Conservation (phyloP, 1,140 invertebrate species). For the Cydia strobilella region DNA sequence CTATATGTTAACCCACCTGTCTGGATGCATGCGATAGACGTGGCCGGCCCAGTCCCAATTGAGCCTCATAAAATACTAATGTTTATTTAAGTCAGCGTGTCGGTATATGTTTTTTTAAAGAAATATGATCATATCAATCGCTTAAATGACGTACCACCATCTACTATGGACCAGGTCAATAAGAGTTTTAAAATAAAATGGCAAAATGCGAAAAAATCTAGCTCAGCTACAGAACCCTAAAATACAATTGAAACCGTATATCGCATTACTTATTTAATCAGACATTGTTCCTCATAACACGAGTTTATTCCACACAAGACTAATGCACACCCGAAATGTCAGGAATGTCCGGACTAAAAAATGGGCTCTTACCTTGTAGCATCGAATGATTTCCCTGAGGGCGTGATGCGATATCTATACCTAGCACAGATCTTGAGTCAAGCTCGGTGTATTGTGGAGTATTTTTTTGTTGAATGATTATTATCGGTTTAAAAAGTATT, state of each 20-base stretch:
- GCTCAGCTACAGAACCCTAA: not conserved
- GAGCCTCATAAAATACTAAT: too few relatives aligned
- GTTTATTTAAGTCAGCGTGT: too few relatives aligned
- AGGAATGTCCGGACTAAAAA: conserved; percentile 29
- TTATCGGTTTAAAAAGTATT: not conserved
- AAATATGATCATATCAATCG: too few relatives aligned
- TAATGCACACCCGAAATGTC: conserved; percentile 29
- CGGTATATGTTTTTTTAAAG: too few relatives aligned
- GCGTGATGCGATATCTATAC: conserved; percentile 13
- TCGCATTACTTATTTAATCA: conserved; percentile 24
- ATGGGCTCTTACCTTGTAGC: conserved; percentile 27
- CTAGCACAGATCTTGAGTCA: conserved; percentile 1
- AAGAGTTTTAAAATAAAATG: too few relatives aligned
- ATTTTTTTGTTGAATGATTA: not conserved
- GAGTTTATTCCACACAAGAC: conserved; percentile 32
- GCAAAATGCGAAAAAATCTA: not conserved
- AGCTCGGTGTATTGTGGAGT: not conserved
- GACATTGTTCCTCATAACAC: conserved; percentile 25
- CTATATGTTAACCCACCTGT: too few relatives aligned
- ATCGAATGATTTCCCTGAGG: conserved; percentile 28
- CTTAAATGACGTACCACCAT: too few relatives aligned
- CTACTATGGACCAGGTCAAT: too few relatives aligned
- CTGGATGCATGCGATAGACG: too few relatives aligned
- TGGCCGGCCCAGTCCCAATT: too few relatives aligned
- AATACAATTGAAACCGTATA: not conserved